Evolutionary conservation across 2,888 invertebrate species (phyloP).

Genomic region (Oasisia sp.): DNA sequence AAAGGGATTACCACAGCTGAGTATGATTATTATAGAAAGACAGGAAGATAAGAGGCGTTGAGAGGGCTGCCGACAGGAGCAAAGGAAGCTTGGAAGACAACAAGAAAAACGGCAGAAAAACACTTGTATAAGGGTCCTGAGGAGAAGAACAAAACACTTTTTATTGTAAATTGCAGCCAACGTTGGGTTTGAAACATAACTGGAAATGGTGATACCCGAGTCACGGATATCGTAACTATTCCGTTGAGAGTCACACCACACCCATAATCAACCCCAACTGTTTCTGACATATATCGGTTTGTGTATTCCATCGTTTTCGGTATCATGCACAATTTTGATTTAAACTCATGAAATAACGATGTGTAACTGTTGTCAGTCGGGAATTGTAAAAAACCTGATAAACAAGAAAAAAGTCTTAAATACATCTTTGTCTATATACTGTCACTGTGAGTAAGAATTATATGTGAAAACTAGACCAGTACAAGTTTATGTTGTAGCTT

Average conservation of each 20-base stretch:
- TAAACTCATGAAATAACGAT: background rate
- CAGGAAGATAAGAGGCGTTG: constrained; percentile 5
- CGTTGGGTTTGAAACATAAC: constrained; percentile 6
- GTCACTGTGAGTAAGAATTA: background rate
- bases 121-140: background rate
- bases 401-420: background rate
- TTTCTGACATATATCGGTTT: no score
- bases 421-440: background rate
- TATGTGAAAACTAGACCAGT: background rate
- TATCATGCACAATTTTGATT: background rate
- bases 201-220: constrained; percentile 5
- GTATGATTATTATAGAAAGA: background rate
- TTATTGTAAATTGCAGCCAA: background rate
- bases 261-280: background rate
- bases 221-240: background rate
- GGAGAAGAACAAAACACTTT: constrained; percentile 19
- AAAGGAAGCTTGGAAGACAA: constrained; percentile 1
- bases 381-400: background rate
- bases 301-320: background rate
- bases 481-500: background rate
- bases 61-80: background rate
- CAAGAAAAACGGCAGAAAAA: background rate
- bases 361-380: constrained; percentile 5
- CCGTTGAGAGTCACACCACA: background rate
- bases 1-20: constrained; percentile 8